Conservation (phyloP, 1,140 invertebrate species). For the Uloborus diversus region DNA sequence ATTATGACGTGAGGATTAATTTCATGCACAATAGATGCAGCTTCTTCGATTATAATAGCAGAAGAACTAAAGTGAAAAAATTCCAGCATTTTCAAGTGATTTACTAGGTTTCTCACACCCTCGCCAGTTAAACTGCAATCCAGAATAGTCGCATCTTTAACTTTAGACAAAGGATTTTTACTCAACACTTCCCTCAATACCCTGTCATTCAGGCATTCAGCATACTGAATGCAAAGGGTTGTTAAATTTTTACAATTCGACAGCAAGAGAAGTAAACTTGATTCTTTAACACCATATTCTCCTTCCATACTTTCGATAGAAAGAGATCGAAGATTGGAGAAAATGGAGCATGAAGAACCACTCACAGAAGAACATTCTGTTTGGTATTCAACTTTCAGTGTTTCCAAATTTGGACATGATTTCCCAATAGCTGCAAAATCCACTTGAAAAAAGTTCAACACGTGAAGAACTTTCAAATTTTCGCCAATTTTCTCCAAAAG, state of each 20-base stretch:
- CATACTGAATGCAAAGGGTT: background rate
- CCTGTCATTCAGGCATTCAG: conserved; percentile 3
- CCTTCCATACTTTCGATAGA: background rate
- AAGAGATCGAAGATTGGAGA: background rate
- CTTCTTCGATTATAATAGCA: conserved; percentile 7
- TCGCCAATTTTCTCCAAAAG: conserved; percentile 4
- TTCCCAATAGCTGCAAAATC: conserved; percentile 14
- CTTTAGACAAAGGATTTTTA: conserved; percentile 21
- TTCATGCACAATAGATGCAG: conserved; percentile 14
- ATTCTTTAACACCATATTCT: background rate
- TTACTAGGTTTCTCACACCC: conserved; percentile 2
- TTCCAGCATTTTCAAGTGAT: background rate
- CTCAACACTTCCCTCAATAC: background rate
- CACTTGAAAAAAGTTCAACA: conserved; percentile 31
- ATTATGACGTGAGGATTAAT: conserved; percentile 28
- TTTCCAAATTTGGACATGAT: conserved; percentile 4
- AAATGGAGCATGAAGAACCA: background rate
- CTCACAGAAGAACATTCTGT: background rate
- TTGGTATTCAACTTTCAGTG: conserved; percentile 23
- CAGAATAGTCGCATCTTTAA: conserved; percentile 6
- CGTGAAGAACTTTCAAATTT: conserved; percentile 12
- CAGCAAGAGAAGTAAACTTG: background rate
- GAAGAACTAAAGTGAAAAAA: conserved; percentile 27
- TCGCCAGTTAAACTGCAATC: conserved; percentile 1
- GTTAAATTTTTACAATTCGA: background rate